These are phyloP conservation scores for Cetoscarus ocellatus DNA, from an alignment of 2,797 vertebrate species.

Conservation along the genomic window DNA sequence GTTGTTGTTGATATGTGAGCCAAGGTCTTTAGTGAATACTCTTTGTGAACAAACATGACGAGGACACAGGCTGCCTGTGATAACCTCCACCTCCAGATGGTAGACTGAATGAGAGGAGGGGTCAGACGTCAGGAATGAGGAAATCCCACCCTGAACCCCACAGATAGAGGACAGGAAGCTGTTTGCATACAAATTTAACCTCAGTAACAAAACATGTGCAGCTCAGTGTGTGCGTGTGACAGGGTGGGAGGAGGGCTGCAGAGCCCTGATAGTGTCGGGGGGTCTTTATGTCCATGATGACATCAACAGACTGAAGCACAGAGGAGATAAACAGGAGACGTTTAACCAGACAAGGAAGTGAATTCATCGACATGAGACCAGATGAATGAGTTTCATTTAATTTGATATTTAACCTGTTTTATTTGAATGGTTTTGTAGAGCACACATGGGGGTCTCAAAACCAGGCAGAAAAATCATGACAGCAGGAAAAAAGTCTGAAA, in stretches of 20 bases:
- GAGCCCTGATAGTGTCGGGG: conserved; percentile 71
- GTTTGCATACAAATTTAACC: conserved; percentile 71
- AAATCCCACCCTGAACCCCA: conserved; percentile 75
- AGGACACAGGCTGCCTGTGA: conserved; percentile 46
- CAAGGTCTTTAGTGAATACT: conserved; percentile 34
- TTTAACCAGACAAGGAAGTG: conserved; percentile 14
- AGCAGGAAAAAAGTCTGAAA: no score
- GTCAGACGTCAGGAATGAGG: conserved; percentile 77
- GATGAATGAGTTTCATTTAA: neutral
- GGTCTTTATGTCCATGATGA: conserved; percentile 63
- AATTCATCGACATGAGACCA: conserved; percentile 13
- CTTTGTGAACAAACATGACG: conserved; percentile 45
- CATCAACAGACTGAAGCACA: conserved; percentile 54
- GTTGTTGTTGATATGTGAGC: conserved; percentile 30
- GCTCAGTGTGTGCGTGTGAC: conserved; percentile 31
- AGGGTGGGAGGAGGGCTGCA: conserved; percentile 62
- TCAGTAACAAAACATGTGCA: conserved; percentile 42
- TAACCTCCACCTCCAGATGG: conserved; percentile 72
- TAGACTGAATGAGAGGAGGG: conserved; percentile 53
- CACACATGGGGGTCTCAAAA: no score
- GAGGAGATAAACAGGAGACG: conserved; percentile 28
- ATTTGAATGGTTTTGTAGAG: no score
- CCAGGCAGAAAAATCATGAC: no score
- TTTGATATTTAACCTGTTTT: neutral
- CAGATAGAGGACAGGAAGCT: conserved; percentile 75